phyloP scores from a whole-genome alignment of 1,140 invertebrate genomes.

The Drosophila athabasca region DNA sequence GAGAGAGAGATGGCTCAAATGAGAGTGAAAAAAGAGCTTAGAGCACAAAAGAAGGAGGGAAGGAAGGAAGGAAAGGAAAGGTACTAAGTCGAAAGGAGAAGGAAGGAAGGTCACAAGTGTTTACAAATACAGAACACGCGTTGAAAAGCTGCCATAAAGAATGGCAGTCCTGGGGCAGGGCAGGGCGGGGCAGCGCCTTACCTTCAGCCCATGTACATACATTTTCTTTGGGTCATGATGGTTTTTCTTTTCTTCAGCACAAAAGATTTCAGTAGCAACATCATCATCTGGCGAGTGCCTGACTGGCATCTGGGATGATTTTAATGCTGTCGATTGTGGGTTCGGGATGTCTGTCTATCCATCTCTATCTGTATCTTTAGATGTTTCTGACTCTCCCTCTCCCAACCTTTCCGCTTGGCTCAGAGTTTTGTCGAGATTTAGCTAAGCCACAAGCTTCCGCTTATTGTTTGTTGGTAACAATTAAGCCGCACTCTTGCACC shows the following conservation, averaged over 20 bases:
- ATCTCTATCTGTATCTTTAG: too few relatives aligned
- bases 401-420: not conserved
- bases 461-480: constrained; percentile 72
- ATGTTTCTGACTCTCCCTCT: constrained; percentile 23
- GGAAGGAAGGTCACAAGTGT: constrained; percentile 51
- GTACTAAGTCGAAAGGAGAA: not conserved
- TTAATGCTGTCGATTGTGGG: constrained; percentile 44
- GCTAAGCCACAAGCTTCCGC: constrained; percentile 64
- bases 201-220: constrained; percentile 44
- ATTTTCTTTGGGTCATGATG: constrained; percentile 51
- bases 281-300: constrained; percentile 30
- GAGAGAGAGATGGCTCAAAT: not conserved
- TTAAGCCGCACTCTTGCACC: constrained; percentile 64
- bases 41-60: not conserved
- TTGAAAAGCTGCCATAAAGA: constrained; percentile 58
- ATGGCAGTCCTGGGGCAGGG: too few relatives aligned
- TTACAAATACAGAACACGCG: constrained; percentile 76
- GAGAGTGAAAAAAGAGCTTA: not conserved
- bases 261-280: constrained; percentile 25
- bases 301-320: constrained; percentile 61
- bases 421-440: constrained; percentile 40
- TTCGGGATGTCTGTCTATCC: not conserved
- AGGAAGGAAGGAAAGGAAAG: not conserved
- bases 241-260: constrained; percentile 30
- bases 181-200: constrained; percentile 33